Conservation (phyloP, 2,113 vertebrate genomes). For the Rafetus swinhoei region DNA sequence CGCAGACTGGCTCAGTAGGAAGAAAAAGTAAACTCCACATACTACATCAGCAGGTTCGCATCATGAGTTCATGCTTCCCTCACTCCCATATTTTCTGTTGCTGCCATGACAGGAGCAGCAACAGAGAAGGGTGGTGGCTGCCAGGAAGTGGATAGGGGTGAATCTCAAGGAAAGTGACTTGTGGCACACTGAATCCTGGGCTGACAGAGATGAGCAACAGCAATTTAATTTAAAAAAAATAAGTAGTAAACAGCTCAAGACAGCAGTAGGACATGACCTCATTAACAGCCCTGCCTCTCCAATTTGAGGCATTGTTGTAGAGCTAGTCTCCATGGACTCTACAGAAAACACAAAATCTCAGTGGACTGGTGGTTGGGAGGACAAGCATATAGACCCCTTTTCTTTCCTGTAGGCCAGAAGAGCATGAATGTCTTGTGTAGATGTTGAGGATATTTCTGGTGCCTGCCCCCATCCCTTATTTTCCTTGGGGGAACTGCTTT, state of each 20-base stretch:
- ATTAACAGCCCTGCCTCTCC: neutral
- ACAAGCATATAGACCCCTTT: neutral
- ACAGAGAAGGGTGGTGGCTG: neutral
- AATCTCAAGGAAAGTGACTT: neutral
- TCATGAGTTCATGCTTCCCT: neutral
- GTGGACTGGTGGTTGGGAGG: neutral
- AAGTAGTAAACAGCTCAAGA: neutral
- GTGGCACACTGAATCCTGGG: neutral
- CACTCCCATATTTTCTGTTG: neutral
- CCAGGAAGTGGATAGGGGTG: neutral
- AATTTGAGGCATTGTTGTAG: neutral
- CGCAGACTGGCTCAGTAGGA: conserved; percentile 47
- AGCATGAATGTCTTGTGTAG: neutral
- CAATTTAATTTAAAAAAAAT: neutral
- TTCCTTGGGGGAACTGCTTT: neutral
- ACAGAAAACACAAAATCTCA: neutral
- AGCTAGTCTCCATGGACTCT: neutral
- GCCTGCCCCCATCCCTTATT: neutral
- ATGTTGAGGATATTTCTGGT: neutral
- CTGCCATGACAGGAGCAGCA: neutral
- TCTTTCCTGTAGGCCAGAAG: neutral
- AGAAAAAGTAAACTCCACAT: conserved; percentile 2
- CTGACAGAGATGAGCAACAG: neutral
- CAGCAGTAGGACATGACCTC: neutral
- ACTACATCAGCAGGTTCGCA: neutral